Evolutionary conservation across 2,797 vertebrate genomes (phyloP).

Genomic region (Eupleurogrammus muticus): DNA sequence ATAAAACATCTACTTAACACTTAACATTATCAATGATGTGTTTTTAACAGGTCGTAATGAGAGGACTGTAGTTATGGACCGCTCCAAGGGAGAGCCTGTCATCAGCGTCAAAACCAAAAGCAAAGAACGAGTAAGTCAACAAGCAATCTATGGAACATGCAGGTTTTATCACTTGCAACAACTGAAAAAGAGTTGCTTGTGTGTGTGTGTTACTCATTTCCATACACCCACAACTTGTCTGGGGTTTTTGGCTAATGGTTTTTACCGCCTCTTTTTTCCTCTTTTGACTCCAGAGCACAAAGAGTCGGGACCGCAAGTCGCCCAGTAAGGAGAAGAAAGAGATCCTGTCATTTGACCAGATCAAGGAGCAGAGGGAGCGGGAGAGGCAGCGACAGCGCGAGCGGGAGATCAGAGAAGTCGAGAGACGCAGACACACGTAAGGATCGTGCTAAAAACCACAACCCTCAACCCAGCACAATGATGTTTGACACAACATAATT

Average conservation of each 20-base stretch:
- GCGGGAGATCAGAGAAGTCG: conserved; percentile 92
- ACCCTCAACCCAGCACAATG: not conserved
- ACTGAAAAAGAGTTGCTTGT: not conserved
- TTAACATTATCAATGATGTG: not conserved
- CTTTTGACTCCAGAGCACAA: conserved; percentile 85
- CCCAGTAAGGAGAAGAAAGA: conserved; percentile 94
- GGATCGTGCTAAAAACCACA: not conserved
- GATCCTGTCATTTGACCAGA: conserved; percentile 97
- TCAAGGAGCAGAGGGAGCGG: conserved; percentile 95
- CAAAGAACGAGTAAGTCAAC: conserved; percentile 90
- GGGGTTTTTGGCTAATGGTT: too few relatives aligned
- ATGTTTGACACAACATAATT: not conserved
- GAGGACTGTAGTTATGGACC: conserved; percentile 97
- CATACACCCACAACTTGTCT: not conserved
- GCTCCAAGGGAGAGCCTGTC: conserved; percentile 97
- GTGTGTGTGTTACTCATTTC: not conserved
- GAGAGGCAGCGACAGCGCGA: conserved; percentile 95
- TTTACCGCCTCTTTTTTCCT: not conserved
- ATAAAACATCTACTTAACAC: not conserved
- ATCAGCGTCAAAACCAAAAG: conserved; percentile 96
- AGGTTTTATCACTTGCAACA: not conserved
- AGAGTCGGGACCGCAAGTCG: conserved; percentile 93
- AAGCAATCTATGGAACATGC: too few relatives aligned
- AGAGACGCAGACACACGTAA: conserved; percentile 89
- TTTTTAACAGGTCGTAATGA: conserved; percentile 83